Conservation (phyloP, 1,140 invertebrate species). For the Drosophila sechellia region DNA sequence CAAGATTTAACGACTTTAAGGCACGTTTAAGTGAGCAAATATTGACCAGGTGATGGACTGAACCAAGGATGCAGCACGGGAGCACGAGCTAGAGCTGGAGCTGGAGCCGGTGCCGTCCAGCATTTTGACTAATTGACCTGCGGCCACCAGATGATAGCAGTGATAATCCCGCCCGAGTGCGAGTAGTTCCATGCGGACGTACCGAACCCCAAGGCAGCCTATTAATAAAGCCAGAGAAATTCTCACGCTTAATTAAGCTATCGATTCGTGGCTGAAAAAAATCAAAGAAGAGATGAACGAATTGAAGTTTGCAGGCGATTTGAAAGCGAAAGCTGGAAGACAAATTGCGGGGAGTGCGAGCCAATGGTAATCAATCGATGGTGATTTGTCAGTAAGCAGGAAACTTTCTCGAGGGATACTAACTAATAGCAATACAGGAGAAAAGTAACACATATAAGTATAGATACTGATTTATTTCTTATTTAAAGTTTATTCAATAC, state of each 20-base stretch:
- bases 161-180: slow-evolving; percentile 46
- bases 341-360: background rate
- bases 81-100: slow-evolving; percentile 7
- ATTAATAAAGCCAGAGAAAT: slow-evolving; percentile 71
- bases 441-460: background rate
- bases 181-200: slow-evolving; percentile 48
- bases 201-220: slow-evolving; percentile 68
- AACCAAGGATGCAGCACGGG: slow-evolving; percentile 3
- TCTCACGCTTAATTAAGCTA: slow-evolving; percentile 80
- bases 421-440: background rate
- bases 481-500: too few relatives aligned
- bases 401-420: background rate
- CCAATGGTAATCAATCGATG: slow-evolving; percentile 17
- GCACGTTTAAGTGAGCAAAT: slow-evolving; percentile 59
- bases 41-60: slow-evolving; percentile 51
- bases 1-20: slow-evolving; percentile 62
- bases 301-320: slow-evolving; percentile 38
- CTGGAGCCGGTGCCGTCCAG: slow-evolving; percentile 9
- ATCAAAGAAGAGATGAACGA: slow-evolving; percentile 43
- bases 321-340: slow-evolving; percentile 23
- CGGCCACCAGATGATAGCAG: slow-evolving; percentile 32
- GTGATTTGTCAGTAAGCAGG: slow-evolving; percentile 19
- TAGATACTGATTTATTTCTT: too few relatives aligned
- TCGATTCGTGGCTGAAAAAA: slow-evolving; percentile 67
- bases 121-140: slow-evolving; percentile 75